Conservation (phyloP, 2,888 invertebrate genomes). For the Icerya purchasi region DNA sequence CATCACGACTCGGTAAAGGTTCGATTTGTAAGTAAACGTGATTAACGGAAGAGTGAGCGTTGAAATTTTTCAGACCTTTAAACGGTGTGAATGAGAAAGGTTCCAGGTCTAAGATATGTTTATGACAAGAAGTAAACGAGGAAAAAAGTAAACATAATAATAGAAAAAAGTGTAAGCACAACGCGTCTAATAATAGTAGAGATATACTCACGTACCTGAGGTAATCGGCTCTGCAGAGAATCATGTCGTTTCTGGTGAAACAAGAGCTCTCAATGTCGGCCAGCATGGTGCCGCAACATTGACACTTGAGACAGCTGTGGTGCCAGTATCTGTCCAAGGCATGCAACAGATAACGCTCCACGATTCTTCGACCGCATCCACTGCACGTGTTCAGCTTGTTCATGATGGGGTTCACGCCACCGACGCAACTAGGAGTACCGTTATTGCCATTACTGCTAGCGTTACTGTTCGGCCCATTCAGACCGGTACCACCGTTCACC, state of each 20-base stretch:
- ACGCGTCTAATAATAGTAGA: too few species aligned
- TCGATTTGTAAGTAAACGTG: too few species aligned
- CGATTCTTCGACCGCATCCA: slow-evolving; percentile 51
- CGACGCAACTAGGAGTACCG: neutral
- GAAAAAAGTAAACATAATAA: too few species aligned
- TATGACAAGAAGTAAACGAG: too few species aligned
- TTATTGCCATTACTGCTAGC: neutral
- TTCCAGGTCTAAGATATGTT: too few species aligned
- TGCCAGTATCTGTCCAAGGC: slow-evolving; percentile 92
- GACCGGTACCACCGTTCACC: neutral
- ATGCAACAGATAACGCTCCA: slow-evolving; percentile 36
- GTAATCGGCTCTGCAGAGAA: slow-evolving; percentile 87
- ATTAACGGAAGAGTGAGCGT: too few species aligned
- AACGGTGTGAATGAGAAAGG: too few species aligned
- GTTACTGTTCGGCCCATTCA: too few species aligned
- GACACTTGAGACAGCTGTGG: slow-evolving; percentile 83
- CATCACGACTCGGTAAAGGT: too few species aligned
- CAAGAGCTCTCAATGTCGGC: slow-evolving; percentile 81
- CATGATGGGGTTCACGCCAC: neutral
- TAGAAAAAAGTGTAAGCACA: too few species aligned
- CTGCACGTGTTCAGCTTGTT: slow-evolving; percentile 58
- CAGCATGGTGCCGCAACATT: slow-evolving; percentile 68
- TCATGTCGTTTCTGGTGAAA: slow-evolving; percentile 81
- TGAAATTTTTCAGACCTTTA: too few species aligned
- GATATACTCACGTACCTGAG: too few species aligned